Evolutionary conservation across 2,113 vertebrate species (phyloP), one percentile per base, ranked within the genome.

Genomic region (Himantopus leucocephalus): DNA sequence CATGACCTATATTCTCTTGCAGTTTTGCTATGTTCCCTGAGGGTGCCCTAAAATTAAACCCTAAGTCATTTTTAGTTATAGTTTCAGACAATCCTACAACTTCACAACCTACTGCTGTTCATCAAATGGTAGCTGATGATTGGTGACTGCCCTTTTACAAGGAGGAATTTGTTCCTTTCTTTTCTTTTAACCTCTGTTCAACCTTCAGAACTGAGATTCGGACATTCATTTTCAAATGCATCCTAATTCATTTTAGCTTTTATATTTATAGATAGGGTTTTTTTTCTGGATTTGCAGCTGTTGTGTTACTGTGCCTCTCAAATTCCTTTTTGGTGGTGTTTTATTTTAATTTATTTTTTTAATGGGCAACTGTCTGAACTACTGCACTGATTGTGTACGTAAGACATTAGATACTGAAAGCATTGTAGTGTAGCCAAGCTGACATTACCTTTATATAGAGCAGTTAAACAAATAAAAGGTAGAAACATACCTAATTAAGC

Each of bases 41-140:
- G 88, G 80, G 55, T 94, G 41, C 59, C 78, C 83, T 96, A 77
- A 96, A 95, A 94, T 94, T 75, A 93, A 93, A 84, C 55, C 20
- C 26, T 4, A 63, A 86, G 72, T 71, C 9, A 22, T 91, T 93
- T 92, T 84, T 81, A 86, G 56, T 88, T 95, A 55, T 30, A 20
- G 64, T 81, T 97, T 81, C 48, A 94, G 85, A 60, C 59, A 53
- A 17, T 86, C 64, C 47, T 79, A 20, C 43, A 43, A 8, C 67
- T 85, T 73, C 10, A 32, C 47, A 86, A 21, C 18, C 35, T 56
- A 14, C 27, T 88, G 74, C 50, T 80, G 37, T 71, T 88, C 74
- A 43, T 70, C 37, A 56, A 9, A 18, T 2, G 5, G 43, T 47
- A 43, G 64, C 56, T 78, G 72, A 24, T 66, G 75, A 14, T 73